These are phyloP conservation scores for Drosophila arizonae DNA, from an alignment of 1,140 invertebrate species.

Conservation along the genomic window DNA sequence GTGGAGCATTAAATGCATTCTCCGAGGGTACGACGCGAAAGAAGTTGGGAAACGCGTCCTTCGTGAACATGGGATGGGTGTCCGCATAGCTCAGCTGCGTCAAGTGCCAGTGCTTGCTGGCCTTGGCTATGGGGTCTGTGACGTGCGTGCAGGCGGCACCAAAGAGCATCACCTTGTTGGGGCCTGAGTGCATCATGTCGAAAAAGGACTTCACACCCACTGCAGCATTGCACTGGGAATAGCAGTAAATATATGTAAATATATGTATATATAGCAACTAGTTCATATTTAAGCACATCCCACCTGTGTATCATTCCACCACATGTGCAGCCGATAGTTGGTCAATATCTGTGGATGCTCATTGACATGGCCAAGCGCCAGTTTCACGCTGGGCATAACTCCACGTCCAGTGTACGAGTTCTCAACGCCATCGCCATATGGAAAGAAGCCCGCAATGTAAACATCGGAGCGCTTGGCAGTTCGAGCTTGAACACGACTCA, in stretches of 20 bases:
- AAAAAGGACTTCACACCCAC: conserved; percentile 99
- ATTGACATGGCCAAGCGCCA: conserved; percentile 96
- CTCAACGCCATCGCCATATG: conserved; percentile 90
- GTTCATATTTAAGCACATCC: conserved; percentile 47
- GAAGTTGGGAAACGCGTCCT: conserved; percentile 96
- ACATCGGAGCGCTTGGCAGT: conserved; percentile 85
- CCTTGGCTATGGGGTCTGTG: conserved; percentile 98
- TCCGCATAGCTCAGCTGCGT: conserved; percentile 99
- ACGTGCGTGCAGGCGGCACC: conserved; percentile 98
- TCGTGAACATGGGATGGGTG: conserved; percentile 98
- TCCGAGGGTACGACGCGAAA: conserved; percentile 97
- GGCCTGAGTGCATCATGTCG: conserved; percentile 97
- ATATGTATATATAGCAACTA: neutral
- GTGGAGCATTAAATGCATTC: conserved; percentile 96
- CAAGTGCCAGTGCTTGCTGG: conserved; percentile 97
- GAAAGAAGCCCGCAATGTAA: conserved; percentile 96
- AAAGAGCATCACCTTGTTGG: conserved; percentile 97
- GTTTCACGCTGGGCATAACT: conserved; percentile 95
- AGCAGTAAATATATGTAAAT: conserved; percentile 33
- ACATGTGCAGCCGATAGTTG: conserved; percentile 95
- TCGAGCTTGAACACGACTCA: conserved; percentile 30
- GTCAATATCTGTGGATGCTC: conserved; percentile 91
- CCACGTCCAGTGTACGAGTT: conserved; percentile 91
- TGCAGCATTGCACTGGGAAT: conserved; percentile 96
- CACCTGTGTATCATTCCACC: conserved; percentile 98